Evolutionary conservation across 2,888 invertebrate species (phyloP).

Genomic region (Tenthredo livida): DNA sequence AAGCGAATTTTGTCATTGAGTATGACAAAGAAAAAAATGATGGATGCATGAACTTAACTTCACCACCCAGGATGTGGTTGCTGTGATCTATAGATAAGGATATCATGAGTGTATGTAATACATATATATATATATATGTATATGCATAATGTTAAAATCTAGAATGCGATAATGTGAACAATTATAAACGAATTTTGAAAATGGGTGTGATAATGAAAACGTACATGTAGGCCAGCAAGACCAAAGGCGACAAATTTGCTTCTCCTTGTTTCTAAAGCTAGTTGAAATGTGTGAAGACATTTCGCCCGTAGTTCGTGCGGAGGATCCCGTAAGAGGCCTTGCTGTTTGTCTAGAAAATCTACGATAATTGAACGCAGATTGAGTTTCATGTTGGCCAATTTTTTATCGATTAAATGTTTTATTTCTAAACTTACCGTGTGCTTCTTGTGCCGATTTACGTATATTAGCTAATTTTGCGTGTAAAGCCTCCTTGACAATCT

Average conservation of each 20-base stretch:
- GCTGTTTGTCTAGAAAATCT: slow-evolving; percentile 92
- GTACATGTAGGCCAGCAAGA: slow-evolving; percentile 93
- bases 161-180: not conserved
- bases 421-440: slow-evolving; percentile 86
- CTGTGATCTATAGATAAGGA: not conserved
- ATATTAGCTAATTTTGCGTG: slow-evolving; percentile 88
- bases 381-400: not conserved
- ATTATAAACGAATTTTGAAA: not conserved
- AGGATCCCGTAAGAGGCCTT: slow-evolving; percentile 88
- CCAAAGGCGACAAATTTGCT: slow-evolving; percentile 91
- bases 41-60: not conserved
- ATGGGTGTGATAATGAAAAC: slow-evolving; percentile 68
- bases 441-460: slow-evolving; percentile 92
- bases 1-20: not conserved
- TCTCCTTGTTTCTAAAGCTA: slow-evolving; percentile 92
- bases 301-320: slow-evolving; percentile 91
- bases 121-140: not conserved
- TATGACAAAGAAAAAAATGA: not conserved
- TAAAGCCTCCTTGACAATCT: slow-evolving; percentile 91
- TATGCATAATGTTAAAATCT: not conserved
- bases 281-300: slow-evolving; percentile 91
- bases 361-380: slow-evolving; percentile 53
- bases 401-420: not conserved
- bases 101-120: not conserved
- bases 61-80: slow-evolving; percentile 46